Percentiles rank a stretch among this genome's conserved stretches.
Evolutionary conservation across 2,797 vertebrate species (phyloP).

Genomic region (Hylomyscus alleni): DNA sequence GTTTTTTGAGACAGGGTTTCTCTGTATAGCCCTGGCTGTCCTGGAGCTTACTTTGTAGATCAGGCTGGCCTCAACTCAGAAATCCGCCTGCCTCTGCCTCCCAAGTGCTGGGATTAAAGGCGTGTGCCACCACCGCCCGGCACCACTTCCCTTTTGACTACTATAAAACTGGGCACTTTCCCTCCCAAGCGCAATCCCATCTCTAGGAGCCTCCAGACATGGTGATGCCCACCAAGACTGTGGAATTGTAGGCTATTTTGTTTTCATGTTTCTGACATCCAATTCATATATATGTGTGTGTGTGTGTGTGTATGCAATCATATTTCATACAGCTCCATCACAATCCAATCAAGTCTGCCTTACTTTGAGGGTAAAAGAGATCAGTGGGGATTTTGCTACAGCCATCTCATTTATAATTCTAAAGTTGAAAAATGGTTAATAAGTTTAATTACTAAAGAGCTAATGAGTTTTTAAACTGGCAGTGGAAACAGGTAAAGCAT

Average conservation of each 20-base stretch:
- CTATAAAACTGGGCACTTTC: neutral
- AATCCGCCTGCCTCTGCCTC: too few relatives aligned
- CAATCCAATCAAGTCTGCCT: constrained; percentile 45
- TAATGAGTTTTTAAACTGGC: constrained; percentile 49
- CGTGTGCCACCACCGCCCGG: too few relatives aligned
- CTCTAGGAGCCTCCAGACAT: neutral
- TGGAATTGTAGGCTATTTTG: constrained; percentile 36
- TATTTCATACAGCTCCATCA: constrained; percentile 44
- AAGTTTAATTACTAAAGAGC: constrained; percentile 67
- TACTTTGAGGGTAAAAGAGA: constrained; percentile 45
- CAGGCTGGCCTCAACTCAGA: too few relatives aligned
- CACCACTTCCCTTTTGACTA: neutral
- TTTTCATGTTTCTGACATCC: constrained; percentile 27
- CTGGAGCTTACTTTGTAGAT: too few relatives aligned
- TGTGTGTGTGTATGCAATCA: neutral
- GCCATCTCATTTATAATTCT: constrained; percentile 49
- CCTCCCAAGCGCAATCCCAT: neutral
- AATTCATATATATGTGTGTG: neutral
- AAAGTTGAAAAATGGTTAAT: constrained; percentile 65
- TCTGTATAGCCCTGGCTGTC: too few relatives aligned
- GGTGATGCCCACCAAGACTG: neutral
- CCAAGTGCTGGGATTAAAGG: too few relatives aligned
- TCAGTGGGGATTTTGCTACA: neutral
- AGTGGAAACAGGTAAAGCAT: constrained; percentile 45
- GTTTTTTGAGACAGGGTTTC: too few relatives aligned